phyloP scores from a whole-genome alignment of 2,888 invertebrate species.

The Teleiodes luculella region DNA sequence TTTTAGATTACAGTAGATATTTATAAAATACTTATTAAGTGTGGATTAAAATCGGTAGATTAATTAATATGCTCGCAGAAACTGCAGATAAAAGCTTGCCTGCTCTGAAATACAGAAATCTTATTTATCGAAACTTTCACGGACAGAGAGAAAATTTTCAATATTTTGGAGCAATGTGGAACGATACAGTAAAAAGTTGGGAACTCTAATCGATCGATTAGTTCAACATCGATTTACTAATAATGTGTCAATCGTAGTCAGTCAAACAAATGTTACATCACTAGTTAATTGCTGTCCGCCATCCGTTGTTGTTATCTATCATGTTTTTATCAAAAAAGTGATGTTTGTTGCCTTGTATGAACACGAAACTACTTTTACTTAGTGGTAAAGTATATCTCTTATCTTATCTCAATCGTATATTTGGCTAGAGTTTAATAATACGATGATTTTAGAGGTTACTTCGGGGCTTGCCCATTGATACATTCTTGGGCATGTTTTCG shows the following conservation, averaged over 20 bases:
- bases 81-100: too few relatives aligned
- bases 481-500: slow-evolving; percentile 58
- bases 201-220: neutral
- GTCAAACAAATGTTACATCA: slow-evolving; percentile 6
- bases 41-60: too few relatives aligned
- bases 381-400: slow-evolving; percentile 64
- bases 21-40: too few relatives aligned
- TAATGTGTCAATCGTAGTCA: neutral
- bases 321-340: slow-evolving; percentile 77
- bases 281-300: slow-evolving; percentile 51
- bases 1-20: too few relatives aligned
- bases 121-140: too few relatives aligned
- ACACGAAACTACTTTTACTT: slow-evolving; percentile 58
- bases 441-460: slow-evolving; percentile 63
- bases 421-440: slow-evolving; percentile 42
- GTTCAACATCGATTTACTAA: neutral
- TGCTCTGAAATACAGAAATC: too few relatives aligned
- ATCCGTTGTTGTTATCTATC: slow-evolving; percentile 67
- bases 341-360: slow-evolving; percentile 65
- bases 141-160: too few relatives aligned
- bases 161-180: too few relatives aligned
- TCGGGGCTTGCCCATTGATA: slow-evolving; percentile 37
- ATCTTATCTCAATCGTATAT: slow-evolving; percentile 58
- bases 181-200: too few relatives aligned
- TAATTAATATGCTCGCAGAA: too few relatives aligned